Base-by-base conservation (phyloP, 1,140 invertebrate genomes). In the Holcopasites calliopsidis region DNA sequence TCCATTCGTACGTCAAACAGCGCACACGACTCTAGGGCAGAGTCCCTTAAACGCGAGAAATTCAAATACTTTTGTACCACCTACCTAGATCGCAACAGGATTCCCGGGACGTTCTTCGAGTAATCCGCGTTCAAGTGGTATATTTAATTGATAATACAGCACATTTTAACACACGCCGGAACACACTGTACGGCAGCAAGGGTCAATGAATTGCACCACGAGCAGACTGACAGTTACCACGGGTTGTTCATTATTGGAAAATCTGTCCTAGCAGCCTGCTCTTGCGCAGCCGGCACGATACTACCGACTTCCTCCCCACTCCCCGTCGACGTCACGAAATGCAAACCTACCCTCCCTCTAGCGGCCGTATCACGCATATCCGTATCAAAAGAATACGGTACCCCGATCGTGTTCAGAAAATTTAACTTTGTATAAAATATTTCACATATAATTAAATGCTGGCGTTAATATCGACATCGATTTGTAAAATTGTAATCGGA, bases 251-350 rank as follows among this genome's bases (percentile, higher is more conserved):
- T 82, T 82, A 83, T 82, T 82, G 75, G 72, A 80, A 79, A 82
- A 75, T 64, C 74, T 70, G 58, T 70, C 66, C 68, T 69, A n/a
- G 57, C 61, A 69, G 69, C 58, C 80, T 86, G 85, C 85, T 86
- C 82, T 79, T 86, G 86, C 84, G 85, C 86, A 81, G 78, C 84
- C 83, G 78, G 72, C 80, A 62, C 81, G 81, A 82, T 80, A 86
- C 76, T 79, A 76, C 78, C 78, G 55, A 75, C 71, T 70, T 75
- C 65, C 76, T 77, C 77, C 80, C 76, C 66, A 42, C 79, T 74
- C 55, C 72, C 23, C 3, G 5, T 3, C 21, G 68, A 61, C 66
- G 75, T 74, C 78, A 80, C 70, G 69, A n/a, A 62, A 21, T 54
- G 44, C 47, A 62, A 65, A 47, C 62, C 58, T 52, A 47, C 54